phyloP scores from a whole-genome alignment of 2,797 vertebrate genomes.

The Sebastiscus tertius region DNA sequence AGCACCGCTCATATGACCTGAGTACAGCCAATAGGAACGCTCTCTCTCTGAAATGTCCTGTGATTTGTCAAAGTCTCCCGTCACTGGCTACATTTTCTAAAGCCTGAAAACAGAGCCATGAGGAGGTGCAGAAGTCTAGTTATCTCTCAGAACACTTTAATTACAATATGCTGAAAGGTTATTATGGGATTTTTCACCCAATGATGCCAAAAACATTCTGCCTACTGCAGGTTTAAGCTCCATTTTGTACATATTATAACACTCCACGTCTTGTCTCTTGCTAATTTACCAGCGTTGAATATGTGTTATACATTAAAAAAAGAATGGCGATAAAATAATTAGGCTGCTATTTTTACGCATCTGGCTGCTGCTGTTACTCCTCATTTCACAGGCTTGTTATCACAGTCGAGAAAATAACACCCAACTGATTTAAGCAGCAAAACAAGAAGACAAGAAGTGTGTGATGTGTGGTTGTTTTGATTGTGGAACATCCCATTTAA shows the following conservation, averaged over 20 bases:
- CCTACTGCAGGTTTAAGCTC: too few species aligned
- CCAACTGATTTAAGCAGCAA: constrained; percentile 10
- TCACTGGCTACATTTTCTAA: too few species aligned
- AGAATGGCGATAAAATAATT: neutral
- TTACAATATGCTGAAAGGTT: too few species aligned
- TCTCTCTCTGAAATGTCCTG: too few species aligned
- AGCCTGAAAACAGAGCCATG: too few species aligned
- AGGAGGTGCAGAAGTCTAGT: too few species aligned
- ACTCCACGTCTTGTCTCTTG: neutral
- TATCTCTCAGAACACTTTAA: too few species aligned
- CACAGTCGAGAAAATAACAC: constrained; percentile 2
- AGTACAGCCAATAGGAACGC: too few species aligned
- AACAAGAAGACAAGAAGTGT: neutral
- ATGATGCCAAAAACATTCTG: too few species aligned
- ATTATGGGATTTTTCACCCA: too few species aligned
- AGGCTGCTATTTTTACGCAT: constrained; percentile 12
- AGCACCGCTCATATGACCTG: too few species aligned
- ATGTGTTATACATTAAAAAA: constrained; percentile 20
- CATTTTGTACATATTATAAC: neutral
- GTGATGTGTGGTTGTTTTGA: neutral
- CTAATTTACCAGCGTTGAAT: constrained; percentile 17
- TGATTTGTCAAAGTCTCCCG: too few species aligned
- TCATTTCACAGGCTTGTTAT: constrained; percentile 12
- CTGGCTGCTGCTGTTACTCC: neutral
- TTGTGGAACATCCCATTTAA: neutral